A percentile compares a stretch with the other conserved stretches of the same genome.
Conservation (phyloP, 2,113 vertebrate species). For the Steatornis caripensis region DNA sequence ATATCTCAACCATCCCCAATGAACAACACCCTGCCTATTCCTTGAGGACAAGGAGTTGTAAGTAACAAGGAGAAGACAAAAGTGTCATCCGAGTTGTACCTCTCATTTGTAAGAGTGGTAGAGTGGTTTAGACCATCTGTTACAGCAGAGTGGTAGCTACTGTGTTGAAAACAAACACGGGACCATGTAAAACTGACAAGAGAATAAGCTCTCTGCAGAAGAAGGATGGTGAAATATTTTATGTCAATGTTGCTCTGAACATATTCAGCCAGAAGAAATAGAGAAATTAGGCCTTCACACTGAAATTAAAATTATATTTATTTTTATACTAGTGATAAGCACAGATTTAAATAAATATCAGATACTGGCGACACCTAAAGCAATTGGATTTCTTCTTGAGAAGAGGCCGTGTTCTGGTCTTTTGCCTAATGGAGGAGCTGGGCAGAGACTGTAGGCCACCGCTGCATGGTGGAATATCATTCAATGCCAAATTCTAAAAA, state of each 20-base stretch:
- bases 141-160: not conserved
- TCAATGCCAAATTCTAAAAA: not conserved
- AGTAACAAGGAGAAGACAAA: not conserved
- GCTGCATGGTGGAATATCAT: not conserved
- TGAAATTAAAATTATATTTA: not conserved
- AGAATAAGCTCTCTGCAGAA: not conserved
- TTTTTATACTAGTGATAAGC: not conserved
- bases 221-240: not conserved
- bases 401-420: not conserved
- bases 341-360: not conserved
- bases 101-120: not conserved
- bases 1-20: not conserved
- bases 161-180: not conserved
- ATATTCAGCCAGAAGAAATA: not conserved
- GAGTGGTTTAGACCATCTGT: not conserved
- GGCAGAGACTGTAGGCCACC: not conserved
- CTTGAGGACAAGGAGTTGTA: not conserved
- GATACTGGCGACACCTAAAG: not conserved
- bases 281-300: not conserved
- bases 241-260: not conserved
- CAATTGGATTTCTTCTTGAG: not conserved
- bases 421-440: not conserved
- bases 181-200: not conserved
- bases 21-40: not conserved
- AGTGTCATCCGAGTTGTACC: not conserved